A percentile compares a stretch with the other conserved stretches of the same genome.
These are phyloP conservation scores for Aplochiton taeniatus DNA, from an alignment of 2,797 vertebrate species.

Conservation along the genomic window DNA sequence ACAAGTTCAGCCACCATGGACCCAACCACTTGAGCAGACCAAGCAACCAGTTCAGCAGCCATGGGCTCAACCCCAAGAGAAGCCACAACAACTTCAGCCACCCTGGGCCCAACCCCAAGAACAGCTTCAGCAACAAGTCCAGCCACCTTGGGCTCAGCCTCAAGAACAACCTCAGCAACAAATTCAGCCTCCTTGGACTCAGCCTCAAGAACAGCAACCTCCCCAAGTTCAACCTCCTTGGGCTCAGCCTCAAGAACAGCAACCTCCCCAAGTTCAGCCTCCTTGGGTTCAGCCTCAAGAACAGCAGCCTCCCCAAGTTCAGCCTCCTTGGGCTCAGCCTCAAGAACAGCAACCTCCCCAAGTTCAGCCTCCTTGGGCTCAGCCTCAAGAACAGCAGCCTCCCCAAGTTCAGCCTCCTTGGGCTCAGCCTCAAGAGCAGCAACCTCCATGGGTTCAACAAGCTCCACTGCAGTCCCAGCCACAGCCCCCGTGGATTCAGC, in stretches of 20 bases:
- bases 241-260: conserved; percentile 48
- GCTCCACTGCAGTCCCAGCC: conserved; percentile 62
- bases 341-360: conserved; percentile 52
- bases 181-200: not conserved
- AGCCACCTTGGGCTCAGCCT: conserved; percentile 14
- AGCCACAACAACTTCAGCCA: conserved; percentile 45
- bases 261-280: conserved; percentile 53
- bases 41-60: conserved; percentile 47
- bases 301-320: conserved; percentile 32
- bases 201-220: conserved; percentile 22
- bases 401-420: conserved; percentile 16
- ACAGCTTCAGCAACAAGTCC: conserved; percentile 3
- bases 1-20: conserved; percentile 52
- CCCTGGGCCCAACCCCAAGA: conserved; percentile 21
- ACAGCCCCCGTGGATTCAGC: conserved; percentile 72
- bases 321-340: conserved; percentile 60
- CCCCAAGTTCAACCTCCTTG: conserved; percentile 27
- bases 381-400: conserved; percentile 29
- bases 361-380: conserved; percentile 34
- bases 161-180: not conserved
- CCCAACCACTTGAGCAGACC: conserved; percentile 52
- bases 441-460: conserved; percentile 73
- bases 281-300: conserved; percentile 62
- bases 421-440: conserved; percentile 6
- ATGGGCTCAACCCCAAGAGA: conserved; percentile 62